Base-by-base conservation (phyloP, 2,797 vertebrate genomes). In the Gouania willdenowi region DNA sequence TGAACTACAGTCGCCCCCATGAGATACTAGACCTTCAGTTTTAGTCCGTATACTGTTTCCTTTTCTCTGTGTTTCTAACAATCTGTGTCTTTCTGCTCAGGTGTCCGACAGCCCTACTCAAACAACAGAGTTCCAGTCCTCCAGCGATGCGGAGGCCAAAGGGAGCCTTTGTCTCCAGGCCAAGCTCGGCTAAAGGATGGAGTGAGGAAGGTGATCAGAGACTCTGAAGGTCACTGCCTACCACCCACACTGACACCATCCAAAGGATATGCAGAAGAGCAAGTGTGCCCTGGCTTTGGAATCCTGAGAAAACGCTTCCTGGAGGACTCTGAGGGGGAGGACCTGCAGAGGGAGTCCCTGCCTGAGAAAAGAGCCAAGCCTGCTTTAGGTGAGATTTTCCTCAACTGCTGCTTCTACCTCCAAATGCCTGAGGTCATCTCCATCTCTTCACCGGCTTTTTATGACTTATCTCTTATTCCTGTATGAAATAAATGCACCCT, bases 321-420 rank as follows among this genome's bases (percentile, higher is more conserved):
- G 53, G 74, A 79, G 69, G 57, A 88, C 31, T 57, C 86, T 0
- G 90, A 89, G 24, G 50, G 66, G 38, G 77, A 81, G 8, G 77
- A 81, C 6, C 67, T 33, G 40, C 75, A 76, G n/a, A 29, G 56
- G 65, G 51, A 61, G 48, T 45, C 76, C 41, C 79, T 88, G 56
- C 85, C 83, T 36, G 88, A 89, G 68, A 98, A 96, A 85, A 90
- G 91, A 77, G 85, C 86, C 58, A 91, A 56, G 59, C 50, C 84
- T 30, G 70, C 27, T 15, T 22, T 33, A 1, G 84, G 82, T 86
- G 62, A 71, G 75, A 39, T 50, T 50, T 42, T 53, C 8, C 25
- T 5, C 21, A 5, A 3, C 6, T 21, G 2, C 4, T 4, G n/a
- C 30, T 5, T 2, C 11, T 30, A n/a, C 38, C 8, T 25, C 26